Percentiles rank a stretch among this genome's conserved stretches.
Conservation (phyloP, 2,113 vertebrate species). For the Pseudopodoces humilis region DNA sequence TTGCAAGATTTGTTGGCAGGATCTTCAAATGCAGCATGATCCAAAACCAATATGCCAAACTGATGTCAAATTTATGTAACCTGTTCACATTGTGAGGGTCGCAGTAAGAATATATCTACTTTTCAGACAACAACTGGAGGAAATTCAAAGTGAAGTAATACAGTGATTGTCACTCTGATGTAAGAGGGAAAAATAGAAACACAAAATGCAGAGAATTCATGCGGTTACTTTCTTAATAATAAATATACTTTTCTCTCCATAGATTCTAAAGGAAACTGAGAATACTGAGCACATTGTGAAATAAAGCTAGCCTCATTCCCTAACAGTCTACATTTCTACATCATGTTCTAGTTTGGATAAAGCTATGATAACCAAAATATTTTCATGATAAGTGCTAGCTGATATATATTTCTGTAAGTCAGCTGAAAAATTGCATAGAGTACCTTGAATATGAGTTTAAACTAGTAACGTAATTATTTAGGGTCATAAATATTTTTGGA, state of each 20-base stretch:
- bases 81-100: background rate
- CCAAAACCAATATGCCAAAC: background rate
- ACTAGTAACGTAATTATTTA: background rate
- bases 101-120: background rate
- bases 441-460: background rate
- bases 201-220: background rate
- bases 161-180: fast-evolving
- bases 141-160: background rate
- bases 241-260: background rate
- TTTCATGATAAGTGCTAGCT: background rate
- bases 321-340: background rate
- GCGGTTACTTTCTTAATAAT: background rate
- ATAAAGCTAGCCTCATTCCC: background rate
- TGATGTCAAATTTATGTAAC: background rate
- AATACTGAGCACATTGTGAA: background rate
- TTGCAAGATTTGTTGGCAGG: background rate
- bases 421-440: background rate
- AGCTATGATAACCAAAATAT: background rate
- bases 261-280: background rate
- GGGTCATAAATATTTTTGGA: background rate
- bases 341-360: background rate
- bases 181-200: background rate
- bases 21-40: background rate
- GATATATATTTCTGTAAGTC: background rate
- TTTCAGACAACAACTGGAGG: background rate